Evolutionary conservation across 2,888 invertebrate genomes (phyloP).

Genomic region (Nomada hirtipes): DNA sequence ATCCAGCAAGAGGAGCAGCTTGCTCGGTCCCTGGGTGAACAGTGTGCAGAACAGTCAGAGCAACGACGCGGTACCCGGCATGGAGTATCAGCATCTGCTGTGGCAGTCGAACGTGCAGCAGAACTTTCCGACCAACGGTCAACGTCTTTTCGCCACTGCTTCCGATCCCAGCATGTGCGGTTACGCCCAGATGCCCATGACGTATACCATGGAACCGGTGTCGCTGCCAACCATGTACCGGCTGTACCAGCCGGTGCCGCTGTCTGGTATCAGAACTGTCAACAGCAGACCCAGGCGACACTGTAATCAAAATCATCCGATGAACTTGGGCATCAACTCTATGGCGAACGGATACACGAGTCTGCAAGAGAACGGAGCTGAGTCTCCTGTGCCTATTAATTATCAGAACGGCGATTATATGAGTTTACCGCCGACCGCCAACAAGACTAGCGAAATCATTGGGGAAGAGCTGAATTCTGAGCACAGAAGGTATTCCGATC

Average conservation of each 20-base stretch:
- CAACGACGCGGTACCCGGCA: constrained; percentile 35
- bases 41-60: constrained; percentile 39
- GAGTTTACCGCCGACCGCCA: constrained; percentile 90
- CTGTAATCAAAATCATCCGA: constrained; percentile 61
- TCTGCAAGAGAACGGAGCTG: constrained; percentile 76
- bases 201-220: constrained; percentile 87
- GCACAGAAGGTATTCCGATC: constrained; percentile 89
- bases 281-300: constrained; percentile 72
- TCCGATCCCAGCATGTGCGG: constrained; percentile 84
- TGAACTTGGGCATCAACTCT: constrained; percentile 45
- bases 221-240: constrained; percentile 88
- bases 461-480: constrained; percentile 85
- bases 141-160: constrained; percentile 85
- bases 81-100: constrained; percentile 76
- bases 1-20: constrained; percentile 47
- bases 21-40: constrained; percentile 44
- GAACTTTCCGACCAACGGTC: constrained; percentile 74
- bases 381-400: constrained; percentile 65
- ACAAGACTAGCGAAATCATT: constrained; percentile 85
- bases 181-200: constrained; percentile 83
- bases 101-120: constrained; percentile 74
- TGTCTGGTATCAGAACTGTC: constrained; percentile 74
- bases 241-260: constrained; percentile 85
- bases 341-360: constrained; percentile 77
- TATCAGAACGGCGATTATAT: constrained; percentile 85